Percentiles rank a stretch among this genome's conserved stretches.
Conservation (phyloP, 1,140 invertebrate species). For the Akabosia matsudoensis region DNA sequence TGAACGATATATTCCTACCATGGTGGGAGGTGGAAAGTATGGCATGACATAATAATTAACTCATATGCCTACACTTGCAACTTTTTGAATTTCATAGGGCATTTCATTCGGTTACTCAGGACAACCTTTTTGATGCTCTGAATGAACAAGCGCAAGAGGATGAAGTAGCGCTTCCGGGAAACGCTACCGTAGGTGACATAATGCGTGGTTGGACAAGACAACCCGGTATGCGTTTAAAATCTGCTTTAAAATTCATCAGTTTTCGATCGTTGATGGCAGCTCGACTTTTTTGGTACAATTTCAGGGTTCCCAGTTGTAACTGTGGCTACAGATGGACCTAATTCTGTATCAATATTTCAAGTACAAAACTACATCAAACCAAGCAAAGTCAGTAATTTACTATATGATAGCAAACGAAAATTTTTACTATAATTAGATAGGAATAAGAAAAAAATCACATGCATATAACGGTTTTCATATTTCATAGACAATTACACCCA, state of each 20-base stretch:
- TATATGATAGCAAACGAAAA: not conserved
- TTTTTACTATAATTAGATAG: too few species aligned
- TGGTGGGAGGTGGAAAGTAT: too few species aligned
- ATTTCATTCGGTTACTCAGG: slow-evolving; percentile 65
- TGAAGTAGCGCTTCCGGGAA: slow-evolving; percentile 14
- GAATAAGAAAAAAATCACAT: too few species aligned
- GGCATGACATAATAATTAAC: too few species aligned
- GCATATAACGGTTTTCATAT: too few species aligned
- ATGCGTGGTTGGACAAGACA: slow-evolving; percentile 81
- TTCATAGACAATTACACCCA: not conserved
- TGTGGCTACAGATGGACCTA: not conserved
- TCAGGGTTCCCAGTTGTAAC: slow-evolving; percentile 10
- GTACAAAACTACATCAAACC: not conserved
- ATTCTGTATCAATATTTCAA: not conserved
- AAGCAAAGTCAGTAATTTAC: not conserved
- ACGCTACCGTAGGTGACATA: slow-evolving; percentile 59
- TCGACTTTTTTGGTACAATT: not conserved
- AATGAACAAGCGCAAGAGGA: slow-evolving; percentile 58
- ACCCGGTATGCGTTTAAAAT: slow-evolving; percentile 64
- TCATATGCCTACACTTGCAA: not conserved
- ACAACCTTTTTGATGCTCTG: slow-evolving; percentile 68
- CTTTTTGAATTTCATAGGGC: slow-evolving; percentile 50
- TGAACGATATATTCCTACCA: too few species aligned
- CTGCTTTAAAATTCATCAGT: too few species aligned
- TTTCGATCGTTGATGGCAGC: too few species aligned